These are phyloP conservation scores for Limnephilus auricula DNA, from an alignment of 2,888 invertebrate species.

Conservation along the genomic window DNA sequence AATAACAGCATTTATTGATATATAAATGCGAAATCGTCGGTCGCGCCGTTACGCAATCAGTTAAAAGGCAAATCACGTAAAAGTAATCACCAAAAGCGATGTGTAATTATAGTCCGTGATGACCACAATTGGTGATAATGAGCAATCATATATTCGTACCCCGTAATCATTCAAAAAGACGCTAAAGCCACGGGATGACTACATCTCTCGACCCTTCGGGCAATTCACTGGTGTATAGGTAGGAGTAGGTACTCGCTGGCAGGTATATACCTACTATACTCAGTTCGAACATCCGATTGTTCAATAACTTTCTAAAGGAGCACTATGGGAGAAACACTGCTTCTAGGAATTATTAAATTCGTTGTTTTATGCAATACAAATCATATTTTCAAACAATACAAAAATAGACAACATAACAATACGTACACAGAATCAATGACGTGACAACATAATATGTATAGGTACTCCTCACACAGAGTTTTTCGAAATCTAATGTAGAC, in stretches of 20 bases:
- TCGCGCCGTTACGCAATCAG: slow-evolving; percentile 9
- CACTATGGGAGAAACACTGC: background rate
- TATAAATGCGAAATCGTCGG: background rate
- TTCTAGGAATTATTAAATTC: background rate
- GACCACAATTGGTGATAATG: slow-evolving; percentile 63
- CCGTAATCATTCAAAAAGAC: slow-evolving; percentile 59
- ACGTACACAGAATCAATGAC: no score
- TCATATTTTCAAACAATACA: no score
- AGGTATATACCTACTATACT: background rate
- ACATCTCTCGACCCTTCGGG: background rate
- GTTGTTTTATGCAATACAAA: no score
- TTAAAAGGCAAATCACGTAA: slow-evolving; percentile 61
- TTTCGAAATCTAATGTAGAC: no score
- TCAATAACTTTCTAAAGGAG: background rate
- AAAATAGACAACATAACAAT: no score
- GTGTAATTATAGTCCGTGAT: slow-evolving; percentile 58
- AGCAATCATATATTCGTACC: slow-evolving; percentile 59
- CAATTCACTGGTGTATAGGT: background rate
- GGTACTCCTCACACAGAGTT: no score
- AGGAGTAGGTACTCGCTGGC: background rate
- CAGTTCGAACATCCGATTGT: background rate
- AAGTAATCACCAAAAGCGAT: slow-evolving; percentile 57
- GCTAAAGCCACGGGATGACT: slow-evolving; percentile 58
- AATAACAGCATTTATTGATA: slow-evolving; percentile 2
- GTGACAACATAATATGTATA: no score